Evolutionary conservation across 2,797 vertebrate species (phyloP).

Genomic region (Fistularia tabacaria): DNA sequence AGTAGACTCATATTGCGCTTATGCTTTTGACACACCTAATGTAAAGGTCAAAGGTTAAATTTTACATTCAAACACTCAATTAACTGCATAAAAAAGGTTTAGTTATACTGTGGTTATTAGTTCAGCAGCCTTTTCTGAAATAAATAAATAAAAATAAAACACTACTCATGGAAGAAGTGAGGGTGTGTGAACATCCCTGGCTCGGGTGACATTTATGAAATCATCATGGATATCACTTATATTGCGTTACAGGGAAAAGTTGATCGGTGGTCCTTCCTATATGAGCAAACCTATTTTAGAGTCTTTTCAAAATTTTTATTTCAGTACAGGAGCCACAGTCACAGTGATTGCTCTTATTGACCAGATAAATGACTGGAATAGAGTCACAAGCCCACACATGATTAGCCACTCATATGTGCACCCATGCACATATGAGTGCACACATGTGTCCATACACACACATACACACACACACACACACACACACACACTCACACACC

Average conservation of each 20-base stretch:
- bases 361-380: constrained; percentile 64
- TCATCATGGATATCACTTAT: too few species aligned
- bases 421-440: constrained; percentile 52
- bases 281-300: constrained; percentile 38
- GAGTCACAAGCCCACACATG: constrained; percentile 60
- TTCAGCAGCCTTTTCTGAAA: too few species aligned
- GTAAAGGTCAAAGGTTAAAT: too few species aligned
- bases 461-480: constrained; percentile 39
- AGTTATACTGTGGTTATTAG: too few species aligned
- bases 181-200: too few species aligned
- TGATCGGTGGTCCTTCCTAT: constrained; percentile 29
- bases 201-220: too few species aligned
- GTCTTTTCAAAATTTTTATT: constrained; percentile 37
- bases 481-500: constrained; percentile 39
- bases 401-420: constrained; percentile 62
- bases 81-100: too few species aligned
- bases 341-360: constrained; percentile 58
- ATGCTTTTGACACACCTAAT: too few species aligned
- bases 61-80: too few species aligned
- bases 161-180: too few species aligned
- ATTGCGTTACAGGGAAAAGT: constrained; percentile 6
- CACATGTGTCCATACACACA: constrained; percentile 40
- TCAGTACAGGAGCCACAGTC: constrained; percentile 42
- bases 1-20: constrained; percentile 5
- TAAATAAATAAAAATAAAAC: not conserved